Conservation (phyloP, 1,140 invertebrate genomes). For the Leptonema lineaticorne region DNA sequence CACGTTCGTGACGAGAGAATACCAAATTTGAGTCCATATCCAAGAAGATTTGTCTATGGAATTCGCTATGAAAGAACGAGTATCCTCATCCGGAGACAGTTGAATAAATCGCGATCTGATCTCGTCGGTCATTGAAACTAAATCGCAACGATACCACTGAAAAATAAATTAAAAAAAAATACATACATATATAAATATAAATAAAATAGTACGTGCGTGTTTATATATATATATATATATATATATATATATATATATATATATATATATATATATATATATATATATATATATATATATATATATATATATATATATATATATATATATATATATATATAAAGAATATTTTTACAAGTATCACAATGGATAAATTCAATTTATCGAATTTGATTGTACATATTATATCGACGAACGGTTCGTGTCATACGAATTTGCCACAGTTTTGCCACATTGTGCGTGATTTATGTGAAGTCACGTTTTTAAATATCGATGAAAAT, state of each 20-base stretch:
- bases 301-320: too few species aligned
- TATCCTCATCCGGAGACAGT: slow-evolving; percentile 68
- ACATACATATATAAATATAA: too few species aligned
- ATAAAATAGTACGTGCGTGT: too few species aligned
- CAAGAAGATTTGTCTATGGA: slow-evolving; percentile 73
- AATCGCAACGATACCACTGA: slow-evolving; percentile 69
- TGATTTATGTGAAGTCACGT: neutral
- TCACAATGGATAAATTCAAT: slow-evolving; percentile 5
- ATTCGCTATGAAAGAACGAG: slow-evolving; percentile 67
- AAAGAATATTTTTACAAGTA: too few species aligned
- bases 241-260: too few species aligned
- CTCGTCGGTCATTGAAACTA: slow-evolving; percentile 50
- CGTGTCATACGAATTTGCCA: slow-evolving; percentile 16
- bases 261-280: too few species aligned
- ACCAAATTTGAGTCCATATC: slow-evolving; percentile 75
- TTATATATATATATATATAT: too few species aligned
- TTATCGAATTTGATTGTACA: too few species aligned
- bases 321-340: too few species aligned
- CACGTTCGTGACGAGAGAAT: slow-evolving; percentile 67
- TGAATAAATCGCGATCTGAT: slow-evolving; percentile 62
- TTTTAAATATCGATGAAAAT: neutral
- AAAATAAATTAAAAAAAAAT: slow-evolving; percentile 48
- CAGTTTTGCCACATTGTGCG: slow-evolving; percentile 4
- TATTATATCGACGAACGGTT: slow-evolving; percentile 1
- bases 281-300: too few species aligned